phyloP scores from a whole-genome alignment of 2,888 invertebrate genomes.

The Terebella lapidaria region DNA sequence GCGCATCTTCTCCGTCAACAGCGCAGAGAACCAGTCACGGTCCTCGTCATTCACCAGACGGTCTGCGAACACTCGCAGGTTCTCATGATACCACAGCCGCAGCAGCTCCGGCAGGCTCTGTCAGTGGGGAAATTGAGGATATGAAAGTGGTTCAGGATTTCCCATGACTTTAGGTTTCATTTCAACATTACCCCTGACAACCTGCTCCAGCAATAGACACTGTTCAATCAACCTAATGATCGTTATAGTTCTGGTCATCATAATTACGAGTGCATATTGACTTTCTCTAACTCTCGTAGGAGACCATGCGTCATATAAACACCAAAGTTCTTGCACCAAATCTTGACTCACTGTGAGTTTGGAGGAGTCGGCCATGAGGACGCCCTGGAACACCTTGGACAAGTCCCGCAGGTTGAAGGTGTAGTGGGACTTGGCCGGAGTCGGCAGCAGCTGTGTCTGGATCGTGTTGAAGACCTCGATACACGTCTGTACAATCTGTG shows the following conservation, averaged over 20 bases:
- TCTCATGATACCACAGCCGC: constrained; percentile 54
- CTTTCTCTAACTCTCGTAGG: too few relatives aligned
- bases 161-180: too few relatives aligned
- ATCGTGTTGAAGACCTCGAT: constrained; percentile 49
- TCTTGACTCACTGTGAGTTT: constrained; percentile 42
- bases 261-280: too few relatives aligned
- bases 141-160: too few relatives aligned
- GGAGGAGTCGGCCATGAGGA: constrained; percentile 48
- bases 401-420: constrained; percentile 54
- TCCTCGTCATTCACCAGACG: constrained; percentile 54
- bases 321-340: too few relatives aligned
- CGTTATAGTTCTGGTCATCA: too few relatives aligned
- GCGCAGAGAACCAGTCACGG: constrained; percentile 40
- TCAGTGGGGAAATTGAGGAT: constrained; percentile 3
- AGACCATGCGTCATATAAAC: too few relatives aligned
- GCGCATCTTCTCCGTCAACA: constrained; percentile 56
- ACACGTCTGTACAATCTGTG: constrained; percentile 41
- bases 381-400: constrained; percentile 54
- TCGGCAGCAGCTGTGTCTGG: constrained; percentile 50
- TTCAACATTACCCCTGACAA: too few relatives aligned
- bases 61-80: constrained; percentile 52
- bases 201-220: too few relatives aligned
- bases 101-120: constrained; percentile 42
- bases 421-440: constrained; percentile 54
- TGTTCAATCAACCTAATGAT: too few relatives aligned